Base-by-base conservation (phyloP, 2,888 invertebrate genomes). In the Stratiomys singularior region DNA sequence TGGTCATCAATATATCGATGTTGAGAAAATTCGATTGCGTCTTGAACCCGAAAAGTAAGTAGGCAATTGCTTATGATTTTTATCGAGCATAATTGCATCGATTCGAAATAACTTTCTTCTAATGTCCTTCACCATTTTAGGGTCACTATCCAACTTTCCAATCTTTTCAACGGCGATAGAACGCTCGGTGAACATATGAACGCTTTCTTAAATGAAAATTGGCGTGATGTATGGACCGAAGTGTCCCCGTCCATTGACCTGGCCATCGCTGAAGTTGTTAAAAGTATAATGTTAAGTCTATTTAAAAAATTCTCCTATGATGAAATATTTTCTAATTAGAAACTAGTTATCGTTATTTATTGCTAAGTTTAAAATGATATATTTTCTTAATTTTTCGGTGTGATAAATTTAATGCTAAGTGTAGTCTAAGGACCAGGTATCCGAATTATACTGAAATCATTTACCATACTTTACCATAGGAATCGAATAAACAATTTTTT, bases 281-380 rank as follows among this genome's bases (percentile, higher is more conserved):
- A 84, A 79, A 85, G 80, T 80, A 81, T 86, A 64, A 79, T 86
- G 7, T 46, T 82, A 7, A 83, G 83, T 52, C 81, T 86, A 0
- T 86, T 86, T 79, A 84, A 84, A 67, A 84, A 84, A 28, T 86
- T 86, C 80, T 80, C 85, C 60, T 86, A 86, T 78, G 86, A 86
- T 77, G 86, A 86, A n/a, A 82, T 84, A 58, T 85, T 56, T 46
- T 9, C 52, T 11, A 28, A 77, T 37, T 76, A 77, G 44, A 2
- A 52, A 52, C 3, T 18, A 52, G 52, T 52, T 52, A 52, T 69
- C 13, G 3, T 44, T 13, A 69, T 47, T 25, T 52, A 23, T 52
- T 5, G 27, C 9, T 52, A 52, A 37, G 9, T 37, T 37, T 5
- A 37, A 5, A 3, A 37, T 37, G 3, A 9, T 5, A 37, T 5